Conservation (phyloP, 2,888 invertebrate genomes). For the Hyles lineata region DNA sequence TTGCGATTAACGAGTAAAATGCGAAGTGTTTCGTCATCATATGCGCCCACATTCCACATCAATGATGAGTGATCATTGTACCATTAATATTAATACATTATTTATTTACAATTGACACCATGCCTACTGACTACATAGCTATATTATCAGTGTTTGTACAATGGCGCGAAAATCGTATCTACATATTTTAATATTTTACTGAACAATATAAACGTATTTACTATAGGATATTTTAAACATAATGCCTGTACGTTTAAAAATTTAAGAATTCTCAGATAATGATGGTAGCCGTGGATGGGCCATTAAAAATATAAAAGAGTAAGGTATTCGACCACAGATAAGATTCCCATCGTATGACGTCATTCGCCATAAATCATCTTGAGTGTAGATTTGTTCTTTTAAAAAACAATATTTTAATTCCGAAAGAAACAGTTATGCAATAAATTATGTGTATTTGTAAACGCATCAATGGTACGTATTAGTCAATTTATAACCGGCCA, state of each 20-base stretch:
- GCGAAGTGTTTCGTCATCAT: not conserved
- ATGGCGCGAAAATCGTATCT: constrained; percentile 7
- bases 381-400: not conserved
- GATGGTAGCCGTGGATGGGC: not conserved
- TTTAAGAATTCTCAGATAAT: constrained; percentile 3
- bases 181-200: not conserved
- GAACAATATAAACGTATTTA: not conserved
- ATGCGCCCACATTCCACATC: not conserved
- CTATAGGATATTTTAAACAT: not conserved
- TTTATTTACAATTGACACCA: not conserved
- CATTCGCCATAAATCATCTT: constrained; percentile 16
- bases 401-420: not conserved
- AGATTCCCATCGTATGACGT: constrained; percentile 14
- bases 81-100: not conserved
- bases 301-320: not conserved
- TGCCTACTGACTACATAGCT: too few relatives aligned
- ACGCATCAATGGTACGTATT: too few relatives aligned
- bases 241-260: not conserved
- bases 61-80: not conserved
- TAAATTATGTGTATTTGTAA: not conserved
- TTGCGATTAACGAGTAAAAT: constrained; percentile 13
- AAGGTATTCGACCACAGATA: not conserved
- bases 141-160: not conserved
- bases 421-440: constrained; percentile 2
- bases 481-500: too few relatives aligned